Conservation (phyloP, 2,113 vertebrate genomes). For the Etia nguti region DNA sequence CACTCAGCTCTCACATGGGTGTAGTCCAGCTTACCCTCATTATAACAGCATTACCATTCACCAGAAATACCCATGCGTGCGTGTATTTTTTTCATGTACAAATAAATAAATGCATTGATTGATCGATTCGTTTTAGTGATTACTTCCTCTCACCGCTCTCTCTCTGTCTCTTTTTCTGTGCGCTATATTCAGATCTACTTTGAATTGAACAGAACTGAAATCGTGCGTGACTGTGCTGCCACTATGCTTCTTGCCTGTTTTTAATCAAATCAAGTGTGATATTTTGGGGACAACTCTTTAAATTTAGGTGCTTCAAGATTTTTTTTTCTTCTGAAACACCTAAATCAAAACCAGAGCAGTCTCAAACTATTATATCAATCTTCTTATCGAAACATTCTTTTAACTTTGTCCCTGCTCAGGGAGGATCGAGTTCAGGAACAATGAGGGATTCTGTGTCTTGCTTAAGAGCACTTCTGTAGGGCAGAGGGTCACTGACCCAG, state of each 20-base stretch:
- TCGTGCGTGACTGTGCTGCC: accelerated
- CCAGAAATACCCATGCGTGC: background rate
- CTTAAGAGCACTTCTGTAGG: background rate
- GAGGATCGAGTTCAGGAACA: background rate
- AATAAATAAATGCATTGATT: background rate
- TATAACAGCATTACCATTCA: constrained; percentile 47
- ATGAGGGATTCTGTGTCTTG: background rate
- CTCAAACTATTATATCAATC: background rate
- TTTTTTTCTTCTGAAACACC: background rate
- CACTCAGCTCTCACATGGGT: constrained; percentile 48
- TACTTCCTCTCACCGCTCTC: background rate
- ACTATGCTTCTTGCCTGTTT: background rate
- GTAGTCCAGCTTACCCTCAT: constrained; percentile 52
- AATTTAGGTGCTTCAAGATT: background rate
- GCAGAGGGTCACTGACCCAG: background rate
- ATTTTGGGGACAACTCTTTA: background rate
- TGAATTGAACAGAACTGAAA: background rate
- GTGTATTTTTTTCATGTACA: background rate
- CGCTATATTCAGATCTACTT: background rate
- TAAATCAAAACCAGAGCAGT: background rate
- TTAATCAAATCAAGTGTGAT: background rate
- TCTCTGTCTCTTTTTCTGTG: background rate
- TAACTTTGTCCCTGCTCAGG: background rate
- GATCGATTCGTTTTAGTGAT: background rate
- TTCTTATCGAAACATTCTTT: background rate